Evolutionary conservation across 64 coral and sea anemone genomes (phyloP).

Genomic region (Actinia tenebrosa): DNA sequence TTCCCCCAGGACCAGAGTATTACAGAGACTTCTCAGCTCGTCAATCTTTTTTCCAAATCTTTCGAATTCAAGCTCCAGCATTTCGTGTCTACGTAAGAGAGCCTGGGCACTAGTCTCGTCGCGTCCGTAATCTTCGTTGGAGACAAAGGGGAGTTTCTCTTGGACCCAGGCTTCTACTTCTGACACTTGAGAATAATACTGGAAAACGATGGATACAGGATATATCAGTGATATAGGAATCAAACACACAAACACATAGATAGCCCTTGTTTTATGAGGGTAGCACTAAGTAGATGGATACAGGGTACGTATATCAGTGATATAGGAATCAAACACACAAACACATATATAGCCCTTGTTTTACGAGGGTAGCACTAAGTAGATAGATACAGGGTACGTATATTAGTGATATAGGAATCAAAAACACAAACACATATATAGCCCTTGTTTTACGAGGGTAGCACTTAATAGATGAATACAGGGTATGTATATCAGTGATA

Average conservation of each 20-base stretch:
- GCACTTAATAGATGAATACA: too few species aligned
- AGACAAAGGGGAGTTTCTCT: conserved; percentile 66
- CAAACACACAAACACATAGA: too few species aligned
- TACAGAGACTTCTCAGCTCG: conserved; percentile 31
- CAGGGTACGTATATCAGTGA: too few species aligned
- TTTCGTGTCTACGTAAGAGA: conserved; percentile 78
- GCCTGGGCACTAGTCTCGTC: conserved; percentile 79
- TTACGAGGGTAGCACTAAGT: too few species aligned
- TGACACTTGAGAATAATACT: conserved; percentile 84
- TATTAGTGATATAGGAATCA: too few species aligned
- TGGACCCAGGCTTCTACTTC: conserved; percentile 80
- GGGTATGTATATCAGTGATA: too few species aligned
- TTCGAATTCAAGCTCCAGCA: conserved; percentile 70
- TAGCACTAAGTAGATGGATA: background rate
- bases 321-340: too few species aligned
- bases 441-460: too few species aligned
- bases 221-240: too few species aligned
- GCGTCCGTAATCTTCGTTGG: conserved; percentile 88
- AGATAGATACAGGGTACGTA: background rate
- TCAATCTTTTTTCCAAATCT: conserved; percentile 44
- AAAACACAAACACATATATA: too few species aligned
- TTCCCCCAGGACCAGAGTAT: conserved; percentile 21
- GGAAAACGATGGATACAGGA: background rate
- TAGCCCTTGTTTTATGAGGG: too few species aligned
- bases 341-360: too few species aligned